These are phyloP conservation scores for Brachypodius melanocephalos DNA, from an alignment of 2,113 vertebrate species.

Conservation along the genomic window DNA sequence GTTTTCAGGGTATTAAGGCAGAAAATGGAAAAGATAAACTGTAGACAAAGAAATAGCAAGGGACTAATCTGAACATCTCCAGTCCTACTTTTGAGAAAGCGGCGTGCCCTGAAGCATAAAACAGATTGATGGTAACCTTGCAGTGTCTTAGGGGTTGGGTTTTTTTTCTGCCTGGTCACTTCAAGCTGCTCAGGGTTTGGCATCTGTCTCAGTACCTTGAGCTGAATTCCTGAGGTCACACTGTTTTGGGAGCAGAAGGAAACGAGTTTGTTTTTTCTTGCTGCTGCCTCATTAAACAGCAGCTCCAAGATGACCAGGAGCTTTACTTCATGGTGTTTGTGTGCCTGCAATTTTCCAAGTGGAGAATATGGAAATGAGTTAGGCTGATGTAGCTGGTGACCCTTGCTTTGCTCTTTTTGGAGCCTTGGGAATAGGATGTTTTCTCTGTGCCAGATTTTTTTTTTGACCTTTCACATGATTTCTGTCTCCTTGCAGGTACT, in stretches of 20 bases:
- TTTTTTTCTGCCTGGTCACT: neutral
- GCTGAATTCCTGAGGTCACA: neutral
- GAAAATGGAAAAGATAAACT: neutral
- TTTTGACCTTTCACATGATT: neutral
- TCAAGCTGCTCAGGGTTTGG: neutral
- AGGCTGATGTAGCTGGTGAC: neutral
- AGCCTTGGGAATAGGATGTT: neutral
- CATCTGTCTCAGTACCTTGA: neutral
- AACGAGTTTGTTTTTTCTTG: neutral
- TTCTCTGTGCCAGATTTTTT: neutral
- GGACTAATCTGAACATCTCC: neutral
- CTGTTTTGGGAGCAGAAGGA: accelerated
- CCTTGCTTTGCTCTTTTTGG: neutral
- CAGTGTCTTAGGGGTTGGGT: neutral
- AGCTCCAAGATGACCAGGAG: neutral
- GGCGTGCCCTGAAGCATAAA: neutral
- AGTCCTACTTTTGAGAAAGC: neutral
- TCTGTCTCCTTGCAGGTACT: slow-evolving; percentile 67
- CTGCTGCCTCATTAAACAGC: neutral
- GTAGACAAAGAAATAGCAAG: neutral
- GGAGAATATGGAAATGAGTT: neutral
- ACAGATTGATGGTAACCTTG: neutral
- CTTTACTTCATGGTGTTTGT: accelerated
- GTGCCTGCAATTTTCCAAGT: accelerated
- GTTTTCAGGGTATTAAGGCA: neutral